phyloP scores from a whole-genome alignment of 92 coral and sea anemone species.

The Actinostola sp. region DNA sequence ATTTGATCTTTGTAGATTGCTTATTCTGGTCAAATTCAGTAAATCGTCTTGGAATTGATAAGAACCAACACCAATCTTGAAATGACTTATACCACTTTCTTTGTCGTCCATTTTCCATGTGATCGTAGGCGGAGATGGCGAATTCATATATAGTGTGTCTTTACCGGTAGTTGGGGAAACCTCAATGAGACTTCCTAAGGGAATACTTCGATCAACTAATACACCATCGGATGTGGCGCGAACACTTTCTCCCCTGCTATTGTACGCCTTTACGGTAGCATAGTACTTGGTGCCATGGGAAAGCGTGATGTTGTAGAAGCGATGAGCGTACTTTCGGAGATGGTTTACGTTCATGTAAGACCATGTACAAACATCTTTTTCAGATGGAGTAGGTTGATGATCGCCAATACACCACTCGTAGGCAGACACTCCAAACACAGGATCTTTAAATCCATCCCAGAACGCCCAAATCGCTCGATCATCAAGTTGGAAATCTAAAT shows the following conservation, averaged over 20 bases:
- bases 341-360: slow-evolving; percentile 54
- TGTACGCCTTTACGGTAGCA: slow-evolving; percentile 85
- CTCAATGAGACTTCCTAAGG: slow-evolving; percentile 57
- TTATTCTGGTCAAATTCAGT: slow-evolving; percentile 49
- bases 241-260: slow-evolving; percentile 72
- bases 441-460: slow-evolving; percentile 94
- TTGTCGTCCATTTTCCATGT: slow-evolving; percentile 87
- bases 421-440: slow-evolving; percentile 69
- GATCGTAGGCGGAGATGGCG: slow-evolving; percentile 79
- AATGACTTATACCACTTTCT: slow-evolving; percentile 86
- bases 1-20: slow-evolving; percentile 60
- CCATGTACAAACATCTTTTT: slow-evolving; percentile 53
- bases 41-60: slow-evolving; percentile 79
- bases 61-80: slow-evolving; percentile 71
- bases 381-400: slow-evolving; percentile 45
- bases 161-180: slow-evolving; percentile 74
- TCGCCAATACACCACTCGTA: slow-evolving; percentile 93
- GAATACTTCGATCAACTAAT: slow-evolving; percentile 87
- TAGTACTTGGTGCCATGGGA: slow-evolving; percentile 82
- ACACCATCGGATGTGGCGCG: slow-evolving; percentile 90
- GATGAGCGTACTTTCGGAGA: slow-evolving; percentile 67
- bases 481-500: slow-evolving; percentile 93
- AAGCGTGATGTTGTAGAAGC: slow-evolving; percentile 81
- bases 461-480: slow-evolving; percentile 92
- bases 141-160: slow-evolving; percentile 56